phyloP scores from a whole-genome alignment of 2,888 invertebrate species.

The Neelides folsomi region DNA sequence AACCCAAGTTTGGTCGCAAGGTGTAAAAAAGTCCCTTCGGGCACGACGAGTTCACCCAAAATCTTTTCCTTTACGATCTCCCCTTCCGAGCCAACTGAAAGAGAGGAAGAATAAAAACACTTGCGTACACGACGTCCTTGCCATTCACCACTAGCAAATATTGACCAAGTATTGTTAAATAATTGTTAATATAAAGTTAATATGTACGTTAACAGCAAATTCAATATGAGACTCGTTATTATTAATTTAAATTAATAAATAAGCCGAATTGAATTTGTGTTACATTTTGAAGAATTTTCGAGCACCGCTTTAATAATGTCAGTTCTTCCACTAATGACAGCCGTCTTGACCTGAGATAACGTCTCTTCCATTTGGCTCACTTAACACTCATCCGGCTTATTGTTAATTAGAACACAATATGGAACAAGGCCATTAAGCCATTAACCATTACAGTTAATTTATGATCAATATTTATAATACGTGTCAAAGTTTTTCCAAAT shows the following conservation, averaged over 20 bases:
- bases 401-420: no score
- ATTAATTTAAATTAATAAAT: neutral
- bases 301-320: constrained; percentile 46
- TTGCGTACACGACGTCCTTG: constrained; percentile 1
- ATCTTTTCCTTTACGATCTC: constrained; percentile 40
- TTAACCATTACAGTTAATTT: no score
- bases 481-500: no score
- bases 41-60: constrained; percentile 40
- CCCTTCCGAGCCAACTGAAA: constrained; percentile 37
- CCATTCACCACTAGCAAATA: constrained; percentile 1
- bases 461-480: no score
- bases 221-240: neutral
- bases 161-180: neutral
- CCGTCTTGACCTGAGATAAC: constrained; percentile 42
- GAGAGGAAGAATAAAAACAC: constrained; percentile 1
- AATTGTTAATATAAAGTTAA: constrained; percentile 1
- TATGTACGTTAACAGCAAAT: constrained; percentile 2
- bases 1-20: constrained; percentile 44
- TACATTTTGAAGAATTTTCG: constrained; percentile 43
- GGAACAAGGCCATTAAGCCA: no score
- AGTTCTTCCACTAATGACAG: constrained; percentile 45
- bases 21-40: constrained; percentile 45
- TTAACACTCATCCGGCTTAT: no score
- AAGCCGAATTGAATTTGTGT: neutral
- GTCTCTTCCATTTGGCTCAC: constrained; percentile 37